These are phyloP conservation scores for Thamnophis elegans DNA, from an alignment of 2,797 vertebrate genomes.

Conservation along the genomic window DNA sequence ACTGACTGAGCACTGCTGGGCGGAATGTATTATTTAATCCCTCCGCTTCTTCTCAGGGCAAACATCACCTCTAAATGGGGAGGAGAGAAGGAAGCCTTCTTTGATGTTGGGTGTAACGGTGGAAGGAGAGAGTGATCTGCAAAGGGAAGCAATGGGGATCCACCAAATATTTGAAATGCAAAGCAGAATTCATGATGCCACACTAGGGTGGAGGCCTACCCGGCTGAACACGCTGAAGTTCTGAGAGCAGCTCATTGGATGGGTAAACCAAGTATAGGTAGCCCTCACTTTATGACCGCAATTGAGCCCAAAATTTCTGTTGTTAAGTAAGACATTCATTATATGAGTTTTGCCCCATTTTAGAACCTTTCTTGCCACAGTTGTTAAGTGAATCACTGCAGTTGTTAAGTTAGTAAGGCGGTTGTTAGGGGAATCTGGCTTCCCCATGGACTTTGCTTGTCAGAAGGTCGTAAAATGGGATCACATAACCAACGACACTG, in stretches of 20 bases:
- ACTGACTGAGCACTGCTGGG: constrained; percentile 47
- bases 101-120: neutral
- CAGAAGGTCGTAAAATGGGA: neutral
- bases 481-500: neutral
- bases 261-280: neutral
- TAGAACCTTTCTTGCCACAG: neutral
- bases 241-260: neutral
- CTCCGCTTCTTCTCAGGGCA: constrained; percentile 23
- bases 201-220: neutral
- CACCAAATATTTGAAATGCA: neutral
- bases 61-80: neutral
- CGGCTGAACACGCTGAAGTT: too few relatives aligned
- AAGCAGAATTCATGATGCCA: neutral
- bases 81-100: neutral
- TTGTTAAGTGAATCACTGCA: neutral
- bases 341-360: neutral
- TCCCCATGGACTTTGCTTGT: neutral
- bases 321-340: neutral
- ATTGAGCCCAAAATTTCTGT: neutral
- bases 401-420: neutral
- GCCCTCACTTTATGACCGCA: neutral
- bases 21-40: constrained; percentile 39
- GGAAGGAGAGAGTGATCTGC: neutral
- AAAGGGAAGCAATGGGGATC: neutral
- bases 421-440: neutral